These are phyloP conservation scores for Sympetrum striolatum DNA, from an alignment of 2,888 invertebrate species.

Conservation along the genomic window DNA sequence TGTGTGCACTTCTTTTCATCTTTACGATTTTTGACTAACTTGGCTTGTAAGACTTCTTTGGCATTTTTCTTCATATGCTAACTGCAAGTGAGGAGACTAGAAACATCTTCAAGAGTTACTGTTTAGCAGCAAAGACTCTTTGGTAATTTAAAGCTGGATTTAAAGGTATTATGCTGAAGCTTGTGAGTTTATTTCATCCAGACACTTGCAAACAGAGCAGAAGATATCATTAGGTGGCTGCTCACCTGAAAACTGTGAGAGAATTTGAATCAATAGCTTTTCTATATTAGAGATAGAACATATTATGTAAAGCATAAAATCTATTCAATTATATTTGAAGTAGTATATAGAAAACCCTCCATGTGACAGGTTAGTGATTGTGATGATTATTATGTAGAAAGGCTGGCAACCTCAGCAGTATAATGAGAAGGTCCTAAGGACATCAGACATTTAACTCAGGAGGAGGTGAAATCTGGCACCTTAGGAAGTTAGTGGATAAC, in stretches of 20 bases:
- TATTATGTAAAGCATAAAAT: background rate
- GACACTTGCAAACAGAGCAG: background rate
- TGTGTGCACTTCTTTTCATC: background rate
- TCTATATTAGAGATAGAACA: background rate
- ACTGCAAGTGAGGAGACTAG: background rate
- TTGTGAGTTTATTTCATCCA: background rate
- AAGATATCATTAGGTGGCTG: constrained; percentile 4
- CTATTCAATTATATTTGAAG: background rate
- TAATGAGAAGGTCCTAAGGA: too few species aligned
- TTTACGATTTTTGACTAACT: background rate
- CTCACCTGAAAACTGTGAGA: constrained; percentile 19
- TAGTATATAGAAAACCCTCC: background rate
- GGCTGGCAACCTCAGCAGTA: too few species aligned
- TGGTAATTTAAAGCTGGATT: background rate
- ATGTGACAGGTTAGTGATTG: too few species aligned
- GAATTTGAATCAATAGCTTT: background rate
- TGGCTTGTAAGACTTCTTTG: background rate
- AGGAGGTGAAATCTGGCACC: too few species aligned
- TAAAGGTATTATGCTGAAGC: background rate
- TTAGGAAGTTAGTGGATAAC: too few species aligned
- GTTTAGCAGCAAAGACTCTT: background rate
- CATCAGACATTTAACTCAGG: too few species aligned
- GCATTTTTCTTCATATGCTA: background rate
- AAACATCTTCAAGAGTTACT: background rate
- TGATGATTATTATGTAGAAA: background rate